Percentiles rank a stretch among this genome's conserved stretches.
phyloP scores from a whole-genome alignment of 2,113 vertebrate species.

The Pyrgilauda ruficollis region DNA sequence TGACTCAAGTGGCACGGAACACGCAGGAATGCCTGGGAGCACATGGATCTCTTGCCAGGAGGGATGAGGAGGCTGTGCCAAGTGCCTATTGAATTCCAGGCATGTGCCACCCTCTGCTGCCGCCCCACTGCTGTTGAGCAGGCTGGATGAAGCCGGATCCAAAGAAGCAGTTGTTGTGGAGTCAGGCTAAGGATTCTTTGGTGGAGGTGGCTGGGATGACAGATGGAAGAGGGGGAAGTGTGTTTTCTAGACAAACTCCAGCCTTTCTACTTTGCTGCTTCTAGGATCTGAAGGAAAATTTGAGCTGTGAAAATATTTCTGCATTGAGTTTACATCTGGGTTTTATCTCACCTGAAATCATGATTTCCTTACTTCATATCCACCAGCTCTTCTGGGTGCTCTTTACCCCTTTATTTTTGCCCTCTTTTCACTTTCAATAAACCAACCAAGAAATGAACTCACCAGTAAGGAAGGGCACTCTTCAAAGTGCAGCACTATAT shows the following conservation, averaged over 20 bases:
- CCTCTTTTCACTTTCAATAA: not conserved
- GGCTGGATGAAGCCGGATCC: not conserved
- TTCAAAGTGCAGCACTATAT: not conserved
- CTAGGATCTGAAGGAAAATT: not conserved
- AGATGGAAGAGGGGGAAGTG: not conserved
- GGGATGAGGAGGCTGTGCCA: not conserved
- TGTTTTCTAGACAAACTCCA: not conserved
- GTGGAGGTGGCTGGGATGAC: not conserved
- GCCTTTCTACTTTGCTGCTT: not conserved
- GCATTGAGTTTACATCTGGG: not conserved
- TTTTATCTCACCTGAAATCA: not conserved
- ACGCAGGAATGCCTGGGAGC: not conserved
- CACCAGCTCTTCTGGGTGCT: not conserved
- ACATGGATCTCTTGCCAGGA: not conserved
- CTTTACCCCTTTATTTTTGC: not conserved
- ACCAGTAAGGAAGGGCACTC: not conserved
- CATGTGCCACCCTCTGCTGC: not conserved
- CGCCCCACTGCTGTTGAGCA: not conserved
- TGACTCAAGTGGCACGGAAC: not conserved
- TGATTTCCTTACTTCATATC: not conserved
- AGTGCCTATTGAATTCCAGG: not conserved
- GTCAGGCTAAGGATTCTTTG: not conserved
- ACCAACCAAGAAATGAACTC: not conserved
- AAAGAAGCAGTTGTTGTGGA: not conserved
- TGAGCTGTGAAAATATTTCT: not conserved